These are phyloP conservation scores for Brachionus koreanus DNA, from an alignment of 1,140 invertebrate species.

Conservation along the genomic window DNA sequence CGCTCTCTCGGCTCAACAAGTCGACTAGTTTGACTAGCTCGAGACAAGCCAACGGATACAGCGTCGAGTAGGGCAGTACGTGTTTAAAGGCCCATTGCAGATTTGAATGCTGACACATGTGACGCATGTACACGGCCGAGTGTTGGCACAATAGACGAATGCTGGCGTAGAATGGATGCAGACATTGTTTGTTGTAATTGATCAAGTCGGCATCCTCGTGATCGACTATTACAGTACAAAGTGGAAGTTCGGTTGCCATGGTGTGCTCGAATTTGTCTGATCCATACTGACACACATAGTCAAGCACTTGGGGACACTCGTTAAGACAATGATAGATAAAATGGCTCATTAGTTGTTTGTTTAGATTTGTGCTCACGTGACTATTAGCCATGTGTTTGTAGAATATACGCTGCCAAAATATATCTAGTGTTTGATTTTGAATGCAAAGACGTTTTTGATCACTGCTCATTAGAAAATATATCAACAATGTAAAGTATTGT, in stretches of 20 bases:
- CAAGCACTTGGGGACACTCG: background rate
- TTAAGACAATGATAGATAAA: constrained; percentile 25
- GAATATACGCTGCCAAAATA: background rate
- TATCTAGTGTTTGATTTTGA: background rate
- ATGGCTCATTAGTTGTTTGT: constrained; percentile 28
- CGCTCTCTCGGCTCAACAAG: background rate
- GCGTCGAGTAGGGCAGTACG: background rate
- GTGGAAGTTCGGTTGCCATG: background rate
- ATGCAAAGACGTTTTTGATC: background rate
- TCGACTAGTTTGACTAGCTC: constrained; percentile 9
- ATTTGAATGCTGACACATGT: background rate
- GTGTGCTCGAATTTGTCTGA: background rate
- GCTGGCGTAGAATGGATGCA: constrained; percentile 14
- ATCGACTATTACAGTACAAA: constrained; percentile 38
- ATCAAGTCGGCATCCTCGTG: constrained; percentile 38
- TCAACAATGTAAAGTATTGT: constrained; percentile 13
- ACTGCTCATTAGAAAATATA: background rate
- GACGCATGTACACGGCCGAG: background rate
- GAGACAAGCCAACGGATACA: background rate
- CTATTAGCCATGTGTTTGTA: too few species aligned
- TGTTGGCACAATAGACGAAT: constrained; percentile 20
- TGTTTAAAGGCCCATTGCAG: constrained; percentile 37
- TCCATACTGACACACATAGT: background rate
- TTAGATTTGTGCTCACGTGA: background rate
- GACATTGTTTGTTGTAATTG: constrained; percentile 4